These are phyloP conservation scores for Aquila chrysaetos DNA, from an alignment of 2,797 vertebrate genomes.

Conservation along the genomic window DNA sequence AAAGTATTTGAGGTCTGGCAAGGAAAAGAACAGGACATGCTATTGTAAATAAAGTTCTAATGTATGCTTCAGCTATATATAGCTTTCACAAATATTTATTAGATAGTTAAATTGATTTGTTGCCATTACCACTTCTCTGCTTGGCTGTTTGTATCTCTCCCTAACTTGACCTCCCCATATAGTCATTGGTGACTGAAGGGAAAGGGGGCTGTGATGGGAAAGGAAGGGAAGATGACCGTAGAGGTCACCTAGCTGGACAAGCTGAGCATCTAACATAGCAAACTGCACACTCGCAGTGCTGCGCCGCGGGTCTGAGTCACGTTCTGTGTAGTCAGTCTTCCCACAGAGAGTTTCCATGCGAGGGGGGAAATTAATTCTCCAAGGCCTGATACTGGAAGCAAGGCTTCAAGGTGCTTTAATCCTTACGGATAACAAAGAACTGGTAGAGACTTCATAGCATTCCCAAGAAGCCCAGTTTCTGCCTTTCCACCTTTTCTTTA, in stretches of 20 bases:
- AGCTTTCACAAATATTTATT: constrained; percentile 11
- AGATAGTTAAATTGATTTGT: neutral
- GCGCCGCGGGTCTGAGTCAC: accelerated
- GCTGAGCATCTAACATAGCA: neutral
- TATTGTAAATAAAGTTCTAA: neutral
- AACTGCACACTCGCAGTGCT: neutral
- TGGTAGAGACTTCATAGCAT: neutral
- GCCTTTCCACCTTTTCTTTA: neutral
- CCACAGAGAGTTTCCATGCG: neutral
- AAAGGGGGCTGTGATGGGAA: neutral
- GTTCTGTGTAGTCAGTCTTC: neutral
- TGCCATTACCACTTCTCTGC: neutral
- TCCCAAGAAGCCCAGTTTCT: neutral
- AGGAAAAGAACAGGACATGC: neutral
- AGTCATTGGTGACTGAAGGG: neutral
- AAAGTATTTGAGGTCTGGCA: neutral
- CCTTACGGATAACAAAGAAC: neutral
- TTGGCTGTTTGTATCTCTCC: neutral
- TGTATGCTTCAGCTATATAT: neutral
- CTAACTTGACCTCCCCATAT: neutral
- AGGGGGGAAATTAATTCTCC: neutral
- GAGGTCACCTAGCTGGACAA: neutral
- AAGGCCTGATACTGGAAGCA: neutral
- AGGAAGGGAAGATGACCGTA: neutral
- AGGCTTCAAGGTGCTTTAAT: neutral